A percentile compares a stretch with the other conserved stretches of the same genome.
Conservation (phyloP, 2,113 vertebrate species). For the Lonchura striata region DNA sequence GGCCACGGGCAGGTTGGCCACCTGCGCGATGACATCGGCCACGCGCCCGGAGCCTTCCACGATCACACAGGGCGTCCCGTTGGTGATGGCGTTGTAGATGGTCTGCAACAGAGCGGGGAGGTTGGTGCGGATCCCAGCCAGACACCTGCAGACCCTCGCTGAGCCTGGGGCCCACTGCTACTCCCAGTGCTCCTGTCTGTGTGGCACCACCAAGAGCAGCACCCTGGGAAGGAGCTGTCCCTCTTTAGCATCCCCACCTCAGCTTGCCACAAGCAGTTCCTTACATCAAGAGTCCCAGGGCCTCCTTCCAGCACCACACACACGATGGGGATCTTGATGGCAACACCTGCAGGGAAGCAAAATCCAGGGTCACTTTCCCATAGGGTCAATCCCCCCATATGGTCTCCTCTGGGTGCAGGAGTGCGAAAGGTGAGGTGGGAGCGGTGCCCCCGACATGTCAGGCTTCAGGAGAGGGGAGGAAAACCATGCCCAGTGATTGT, state of each 20-base stretch:
- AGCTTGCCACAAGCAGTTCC: constrained; percentile 10
- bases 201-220: neutral
- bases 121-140: neutral
- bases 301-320: constrained; percentile 94
- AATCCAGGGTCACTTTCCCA: neutral
- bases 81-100: constrained; percentile 87
- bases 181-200: fast-evolving
- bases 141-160: neutral
- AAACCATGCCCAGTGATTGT: neutral
- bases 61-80: constrained; percentile 88
- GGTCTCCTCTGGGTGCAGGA: neutral
- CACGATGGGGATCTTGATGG: constrained; percentile 88
- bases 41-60: constrained; percentile 92
- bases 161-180: neutral
- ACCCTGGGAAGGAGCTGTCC: neutral
- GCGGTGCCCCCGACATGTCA: neutral
- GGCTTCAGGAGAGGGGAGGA: neutral
- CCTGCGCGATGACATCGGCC: constrained; percentile 89
- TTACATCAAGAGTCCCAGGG: constrained; percentile 90
- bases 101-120: constrained; percentile 71
- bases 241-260: neutral
- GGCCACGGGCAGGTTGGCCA: constrained; percentile 76
- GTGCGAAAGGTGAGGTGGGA: neutral
- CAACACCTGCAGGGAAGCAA: constrained; percentile 55
- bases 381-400: fast-evolving